Evolutionary conservation across 1,140 invertebrate genomes (phyloP), one percentile per base, ranked within the genome.

Genomic region (Cherax destructor): DNA sequence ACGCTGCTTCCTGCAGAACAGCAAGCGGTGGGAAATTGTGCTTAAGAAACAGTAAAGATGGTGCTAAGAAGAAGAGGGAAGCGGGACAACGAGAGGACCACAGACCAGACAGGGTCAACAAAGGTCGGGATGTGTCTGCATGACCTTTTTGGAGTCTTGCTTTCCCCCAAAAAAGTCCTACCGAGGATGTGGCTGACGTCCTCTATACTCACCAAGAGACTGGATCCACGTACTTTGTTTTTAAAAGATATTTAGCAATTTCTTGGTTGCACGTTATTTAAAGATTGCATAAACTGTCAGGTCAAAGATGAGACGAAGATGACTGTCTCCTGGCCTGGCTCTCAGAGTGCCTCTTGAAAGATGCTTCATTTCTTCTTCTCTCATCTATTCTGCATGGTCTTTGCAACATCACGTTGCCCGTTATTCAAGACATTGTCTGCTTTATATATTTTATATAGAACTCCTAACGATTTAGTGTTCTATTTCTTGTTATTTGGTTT

Each of bases 91-190:
- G 18, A 5, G 65, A 18, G 65, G 65, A 69, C 65, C 69, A 30
- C 69, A 74, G 69, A 24, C 21, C 69, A 74, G 24, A 21, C 69
- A 52, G 30, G 65, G 81, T 69, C 81, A 83, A 47, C 16, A 30
- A n/a, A 83, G 81, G 81, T 83, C 59, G 59, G 61, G 81, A 69
- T 83, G 59, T 61, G 59, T 65, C 24, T 83, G 61, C 81, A 47
- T 83, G 81, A 83, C 65, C 81, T 41, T 49, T 69, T 59, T 21
- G 11, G n/a, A 30, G 69, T 83, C 81, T 83, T 69, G 56, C 59
- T 30, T 24, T 5, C 24, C 21, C 7, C 0, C 69, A 74, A n/a
- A 6, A 74, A 74, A n/a, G 69, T 21, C 6, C n/a, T 11, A 4
- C 24, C 24, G 69, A 74, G 69, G 24, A 6, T 24, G 69, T 74